phyloP scores from a whole-genome alignment of 2,797 vertebrate genomes.

The Malacoctenus gilli region DNA sequence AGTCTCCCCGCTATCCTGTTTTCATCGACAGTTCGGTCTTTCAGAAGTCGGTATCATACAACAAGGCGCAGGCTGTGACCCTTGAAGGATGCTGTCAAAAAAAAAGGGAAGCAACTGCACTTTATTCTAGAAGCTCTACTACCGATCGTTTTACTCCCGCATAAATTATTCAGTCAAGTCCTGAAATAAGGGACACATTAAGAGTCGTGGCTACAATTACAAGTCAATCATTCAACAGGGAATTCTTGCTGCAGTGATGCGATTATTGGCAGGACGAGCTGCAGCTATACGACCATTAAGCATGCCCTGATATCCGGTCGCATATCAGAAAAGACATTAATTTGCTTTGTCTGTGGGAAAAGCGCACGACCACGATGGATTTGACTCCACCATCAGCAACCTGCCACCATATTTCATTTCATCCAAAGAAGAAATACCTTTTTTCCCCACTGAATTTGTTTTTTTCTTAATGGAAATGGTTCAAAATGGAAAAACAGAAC shows the following conservation, averaged over 20 bases:
- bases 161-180: conserved; percentile 69
- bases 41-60: conserved; percentile 8
- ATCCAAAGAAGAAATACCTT: too few relatives aligned
- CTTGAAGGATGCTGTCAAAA: conserved; percentile 50
- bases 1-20: conserved; percentile 22
- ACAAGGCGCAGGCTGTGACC: conserved; percentile 49
- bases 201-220: conserved; percentile 66
- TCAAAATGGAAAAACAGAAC: too few relatives aligned
- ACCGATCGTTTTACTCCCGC: conserved; percentile 66
- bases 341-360: too few relatives aligned
- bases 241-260: conserved; percentile 52
- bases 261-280: conserved; percentile 48
- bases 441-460: too few relatives aligned
- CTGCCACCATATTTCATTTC: not conserved
- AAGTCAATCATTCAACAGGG: conserved; percentile 62
- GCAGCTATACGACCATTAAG: conserved; percentile 25
- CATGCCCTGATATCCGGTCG: conserved; percentile 9
- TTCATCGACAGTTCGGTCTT: conserved; percentile 26
- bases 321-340: too few relatives aligned
- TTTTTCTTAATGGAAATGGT: too few relatives aligned
- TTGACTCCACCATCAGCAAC: not conserved
- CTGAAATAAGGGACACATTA: conserved; percentile 62
- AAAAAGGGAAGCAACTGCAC: conserved; percentile 58
- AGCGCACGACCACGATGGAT: not conserved
- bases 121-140: conserved; percentile 67